Conservation (phyloP, 2,888 invertebrate genomes). For the Odiellus spinosus region DNA sequence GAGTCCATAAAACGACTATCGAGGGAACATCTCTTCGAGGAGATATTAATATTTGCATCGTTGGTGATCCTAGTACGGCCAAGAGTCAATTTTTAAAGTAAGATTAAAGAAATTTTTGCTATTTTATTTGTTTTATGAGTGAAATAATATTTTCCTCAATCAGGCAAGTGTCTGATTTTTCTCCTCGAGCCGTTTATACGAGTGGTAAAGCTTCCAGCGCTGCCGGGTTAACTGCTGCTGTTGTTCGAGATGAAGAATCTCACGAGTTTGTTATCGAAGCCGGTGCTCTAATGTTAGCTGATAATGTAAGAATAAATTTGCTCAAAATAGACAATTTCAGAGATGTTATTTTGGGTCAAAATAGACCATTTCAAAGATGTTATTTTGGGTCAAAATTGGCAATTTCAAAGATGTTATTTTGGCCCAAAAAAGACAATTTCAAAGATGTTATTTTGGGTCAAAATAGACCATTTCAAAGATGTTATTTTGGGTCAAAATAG, state of each 20-base stretch:
- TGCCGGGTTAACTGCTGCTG: slow-evolving; percentile 96
- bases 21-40: slow-evolving; percentile 86
- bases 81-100: slow-evolving; percentile 94
- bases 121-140: background rate
- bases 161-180: slow-evolving; percentile 56
- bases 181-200: slow-evolving; percentile 91
- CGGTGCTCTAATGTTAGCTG: slow-evolving; percentile 97
- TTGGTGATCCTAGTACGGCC: slow-evolving; percentile 97
- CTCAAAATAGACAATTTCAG: too few species aligned
- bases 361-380: too few species aligned
- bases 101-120: slow-evolving; percentile 34
- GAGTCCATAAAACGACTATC: slow-evolving; percentile 81
- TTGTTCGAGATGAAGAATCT: slow-evolving; percentile 93
- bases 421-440: too few species aligned
- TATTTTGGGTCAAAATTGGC: too few species aligned
- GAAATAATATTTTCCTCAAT: too few species aligned
- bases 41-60: slow-evolving; percentile 92
- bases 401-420: too few species aligned
- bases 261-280: slow-evolving; percentile 99
- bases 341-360: too few species aligned
- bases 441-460: too few species aligned
- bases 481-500: too few species aligned
- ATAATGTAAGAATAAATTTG: slow-evolving; percentile 55
- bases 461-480: too few species aligned
- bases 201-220: slow-evolving; percentile 96